These are phyloP conservation scores for Microplitis deprimator DNA, from an alignment of 2,888 invertebrate species.

Conservation along the genomic window DNA sequence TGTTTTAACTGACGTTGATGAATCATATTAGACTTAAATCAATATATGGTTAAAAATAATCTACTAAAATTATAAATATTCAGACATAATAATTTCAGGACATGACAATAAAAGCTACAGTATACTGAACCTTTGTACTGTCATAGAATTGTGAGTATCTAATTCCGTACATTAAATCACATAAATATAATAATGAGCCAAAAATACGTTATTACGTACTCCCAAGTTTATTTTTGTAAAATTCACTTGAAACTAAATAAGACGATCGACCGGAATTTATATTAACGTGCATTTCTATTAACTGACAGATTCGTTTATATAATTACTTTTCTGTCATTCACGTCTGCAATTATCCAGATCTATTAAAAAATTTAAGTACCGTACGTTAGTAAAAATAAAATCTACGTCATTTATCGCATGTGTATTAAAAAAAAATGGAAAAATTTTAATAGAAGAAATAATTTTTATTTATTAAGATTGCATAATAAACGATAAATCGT, in stretches of 20 bases:
- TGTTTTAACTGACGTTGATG: background rate
- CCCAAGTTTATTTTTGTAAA: background rate
- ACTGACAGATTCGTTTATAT: too few species aligned
- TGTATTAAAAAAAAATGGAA: background rate
- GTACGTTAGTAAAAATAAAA: too few species aligned
- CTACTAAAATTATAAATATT: background rate
- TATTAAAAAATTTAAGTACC: too few species aligned
- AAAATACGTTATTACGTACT: background rate
- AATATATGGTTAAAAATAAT: background rate
- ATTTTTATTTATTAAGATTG: background rate
- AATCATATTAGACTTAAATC: background rate
- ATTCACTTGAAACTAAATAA: too few species aligned
- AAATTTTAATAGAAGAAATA: background rate
- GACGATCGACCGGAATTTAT: too few species aligned
- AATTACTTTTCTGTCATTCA: too few species aligned
- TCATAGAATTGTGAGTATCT: background rate
- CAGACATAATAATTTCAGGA: background rate
- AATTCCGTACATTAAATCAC: background rate
- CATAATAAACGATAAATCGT: background rate
- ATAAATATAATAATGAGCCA: background rate
- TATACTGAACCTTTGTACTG: background rate
- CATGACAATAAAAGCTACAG: background rate
- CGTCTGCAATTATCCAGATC: too few species aligned
- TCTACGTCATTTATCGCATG: too few species aligned
- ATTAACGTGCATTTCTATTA: too few species aligned